Percentiles rank a stretch among this genome's conserved stretches.
Conservation (phyloP, 2,797 vertebrate species). For the Hylomyscus alleni region DNA sequence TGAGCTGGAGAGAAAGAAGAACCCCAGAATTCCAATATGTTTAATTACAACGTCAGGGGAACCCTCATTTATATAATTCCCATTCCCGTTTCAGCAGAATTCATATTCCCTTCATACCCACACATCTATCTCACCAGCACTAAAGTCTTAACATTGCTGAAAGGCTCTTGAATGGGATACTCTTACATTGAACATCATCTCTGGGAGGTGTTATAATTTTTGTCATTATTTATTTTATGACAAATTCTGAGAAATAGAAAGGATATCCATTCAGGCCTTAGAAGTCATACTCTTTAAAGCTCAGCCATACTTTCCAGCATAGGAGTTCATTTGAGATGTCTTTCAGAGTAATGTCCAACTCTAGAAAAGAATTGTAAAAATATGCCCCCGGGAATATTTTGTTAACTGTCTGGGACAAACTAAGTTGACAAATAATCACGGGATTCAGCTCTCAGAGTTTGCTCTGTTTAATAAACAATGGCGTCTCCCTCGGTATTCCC, state of each 20-base stretch:
- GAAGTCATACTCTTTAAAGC: constrained; percentile 59
- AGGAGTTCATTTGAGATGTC: constrained; percentile 53
- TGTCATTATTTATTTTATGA: constrained; percentile 57
- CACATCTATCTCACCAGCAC: background rate
- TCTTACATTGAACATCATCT: constrained; percentile 51
- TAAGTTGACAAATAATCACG: constrained; percentile 73
- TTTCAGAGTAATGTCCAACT: constrained; percentile 67
- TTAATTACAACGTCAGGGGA: constrained; percentile 76
- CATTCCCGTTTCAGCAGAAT: constrained; percentile 54
- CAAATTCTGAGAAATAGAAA: constrained; percentile 54
- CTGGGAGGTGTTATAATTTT: constrained; percentile 47
- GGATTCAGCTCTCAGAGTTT: constrained; percentile 63
- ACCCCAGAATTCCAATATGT: constrained; percentile 64
- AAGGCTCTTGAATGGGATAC: constrained; percentile 20
- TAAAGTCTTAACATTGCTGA: constrained; percentile 15
- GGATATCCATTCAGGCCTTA: constrained; percentile 41
- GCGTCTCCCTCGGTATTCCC: constrained; percentile 60
- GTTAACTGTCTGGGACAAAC: constrained; percentile 66
- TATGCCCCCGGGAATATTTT: constrained; percentile 70
- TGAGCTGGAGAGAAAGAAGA: constrained; percentile 52
- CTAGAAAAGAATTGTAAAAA: constrained; percentile 58
- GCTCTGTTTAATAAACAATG: constrained; percentile 79
- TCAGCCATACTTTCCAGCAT: constrained; percentile 54
- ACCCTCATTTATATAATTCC: constrained; percentile 54
- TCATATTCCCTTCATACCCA: background rate